phyloP scores from a whole-genome alignment of 1,140 invertebrate genomes.

The Medauroidea extradentata region DNA sequence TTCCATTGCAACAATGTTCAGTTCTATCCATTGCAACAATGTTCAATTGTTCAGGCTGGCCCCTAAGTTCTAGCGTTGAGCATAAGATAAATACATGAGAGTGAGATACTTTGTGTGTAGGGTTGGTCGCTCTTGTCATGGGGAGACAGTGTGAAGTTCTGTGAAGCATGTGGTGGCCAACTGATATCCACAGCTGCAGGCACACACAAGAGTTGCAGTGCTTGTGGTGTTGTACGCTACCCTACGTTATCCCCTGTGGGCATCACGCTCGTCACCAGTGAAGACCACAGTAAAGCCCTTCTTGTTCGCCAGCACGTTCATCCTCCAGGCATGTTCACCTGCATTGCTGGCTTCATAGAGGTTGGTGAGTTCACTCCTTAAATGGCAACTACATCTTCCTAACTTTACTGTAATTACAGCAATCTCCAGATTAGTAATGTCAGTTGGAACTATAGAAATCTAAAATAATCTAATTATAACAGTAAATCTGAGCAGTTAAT shows the following conservation, averaged over 20 bases:
- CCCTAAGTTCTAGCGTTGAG: too few relatives aligned
- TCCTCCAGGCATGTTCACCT: slow-evolving; percentile 52
- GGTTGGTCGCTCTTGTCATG: not conserved
- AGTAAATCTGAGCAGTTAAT: too few relatives aligned
- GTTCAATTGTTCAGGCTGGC: too few relatives aligned
- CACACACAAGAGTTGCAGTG: slow-evolving; percentile 35
- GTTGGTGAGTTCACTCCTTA: slow-evolving; percentile 45
- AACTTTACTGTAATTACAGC: too few relatives aligned
- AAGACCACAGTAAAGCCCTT: slow-evolving; percentile 43
- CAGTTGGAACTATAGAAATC: too few relatives aligned
- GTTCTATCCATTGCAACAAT: too few relatives aligned
- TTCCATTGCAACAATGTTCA: too few relatives aligned
- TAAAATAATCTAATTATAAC: too few relatives aligned
- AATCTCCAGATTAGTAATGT: too few relatives aligned
- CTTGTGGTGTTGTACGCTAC: slow-evolving; percentile 30
- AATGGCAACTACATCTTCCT: too few relatives aligned
- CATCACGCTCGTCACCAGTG: slow-evolving; percentile 50
- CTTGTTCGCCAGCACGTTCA: slow-evolving; percentile 49
- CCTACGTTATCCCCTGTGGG: slow-evolving; percentile 48
- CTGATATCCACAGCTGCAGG: slow-evolving; percentile 27
- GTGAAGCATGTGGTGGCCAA: not conserved
- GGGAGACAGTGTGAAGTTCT: not conserved
- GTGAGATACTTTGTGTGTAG: not conserved
- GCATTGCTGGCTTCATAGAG: slow-evolving; percentile 56
- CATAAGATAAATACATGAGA: too few relatives aligned